A percentile compares a stretch with the other conserved stretches of the same genome.
Evolutionary conservation across 1,140 invertebrate species (phyloP).

Genomic region (Tetramorium parvispinum): DNA sequence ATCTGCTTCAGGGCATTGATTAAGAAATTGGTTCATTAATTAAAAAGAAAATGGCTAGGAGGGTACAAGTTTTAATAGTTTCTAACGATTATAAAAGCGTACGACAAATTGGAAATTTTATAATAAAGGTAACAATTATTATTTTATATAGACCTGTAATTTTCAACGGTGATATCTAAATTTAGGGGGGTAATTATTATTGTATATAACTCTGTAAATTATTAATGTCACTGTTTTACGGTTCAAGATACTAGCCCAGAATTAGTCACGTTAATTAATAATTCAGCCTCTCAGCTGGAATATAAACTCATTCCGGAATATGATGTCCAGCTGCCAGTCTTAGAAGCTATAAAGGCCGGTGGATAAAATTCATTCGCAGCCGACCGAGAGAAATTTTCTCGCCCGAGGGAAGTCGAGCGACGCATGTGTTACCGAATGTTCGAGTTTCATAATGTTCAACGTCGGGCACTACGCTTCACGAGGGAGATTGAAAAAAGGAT

Average conservation of each 20-base stretch:
- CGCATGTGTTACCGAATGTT: neutral
- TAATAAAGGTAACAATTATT: neutral
- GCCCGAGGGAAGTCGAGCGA: neutral
- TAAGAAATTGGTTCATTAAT: slow-evolving; percentile 21
- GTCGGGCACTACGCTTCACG: neutral
- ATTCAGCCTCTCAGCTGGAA: neutral
- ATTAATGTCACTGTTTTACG: neutral
- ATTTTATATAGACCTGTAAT: neutral
- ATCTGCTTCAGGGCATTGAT: neutral
- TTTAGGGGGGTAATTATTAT: neutral
- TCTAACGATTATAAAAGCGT: neutral
- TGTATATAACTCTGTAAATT: slow-evolving; percentile 4
- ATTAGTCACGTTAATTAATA: slow-evolving; percentile 34
- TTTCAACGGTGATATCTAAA: neutral
- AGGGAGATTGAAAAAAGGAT: slow-evolving; percentile 6
- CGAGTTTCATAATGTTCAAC: neutral
- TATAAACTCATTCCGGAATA: neutral
- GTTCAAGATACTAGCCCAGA: neutral
- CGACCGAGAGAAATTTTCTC: neutral
- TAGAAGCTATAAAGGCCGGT: no score
- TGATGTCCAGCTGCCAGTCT: neutral
- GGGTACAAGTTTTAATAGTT: slow-evolving; percentile 9
- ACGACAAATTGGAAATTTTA: neutral
- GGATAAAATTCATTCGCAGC: neutral
- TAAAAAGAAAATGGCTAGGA: neutral